Evolutionary conservation across 2,888 invertebrate genomes (phyloP).

Genomic region (Thymelicus acteon): DNA sequence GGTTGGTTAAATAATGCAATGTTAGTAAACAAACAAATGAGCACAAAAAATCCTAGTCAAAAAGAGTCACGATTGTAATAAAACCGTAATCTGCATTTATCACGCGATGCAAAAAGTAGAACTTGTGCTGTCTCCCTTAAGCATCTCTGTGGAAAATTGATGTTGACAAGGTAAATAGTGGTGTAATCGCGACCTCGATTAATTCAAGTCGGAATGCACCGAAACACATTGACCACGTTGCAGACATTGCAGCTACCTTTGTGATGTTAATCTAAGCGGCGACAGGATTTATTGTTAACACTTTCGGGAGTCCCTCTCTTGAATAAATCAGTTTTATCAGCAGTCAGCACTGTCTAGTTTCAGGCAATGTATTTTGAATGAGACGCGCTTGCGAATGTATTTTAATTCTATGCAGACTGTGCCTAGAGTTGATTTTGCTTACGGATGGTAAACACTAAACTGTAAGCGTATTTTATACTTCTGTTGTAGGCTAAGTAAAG

Average conservation of each 20-base stretch:
- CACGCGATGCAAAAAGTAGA: not conserved
- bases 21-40: no score
- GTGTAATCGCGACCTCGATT: conserved; percentile 41
- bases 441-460: no score
- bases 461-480: no score
- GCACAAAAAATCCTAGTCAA: no score
- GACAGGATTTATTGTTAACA: conserved; percentile 26
- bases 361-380: conserved; percentile 12
- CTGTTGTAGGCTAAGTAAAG: no score
- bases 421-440: conserved; percentile 4
- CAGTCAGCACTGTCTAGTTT: conserved; percentile 25
- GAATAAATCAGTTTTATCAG: conserved; percentile 37
- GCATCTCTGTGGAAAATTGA: conserved; percentile 38
- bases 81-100: conserved; percentile 1
- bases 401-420: conserved; percentile 21
- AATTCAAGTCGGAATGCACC: conserved; percentile 39
- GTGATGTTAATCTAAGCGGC: conserved; percentile 30
- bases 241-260: conserved; percentile 28
- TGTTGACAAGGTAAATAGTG: conserved; percentile 43
- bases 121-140: conserved; percentile 8
- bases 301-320: conserved; percentile 11
- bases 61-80: no score
- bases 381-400: conserved; percentile 20
- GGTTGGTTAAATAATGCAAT: no score
- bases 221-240: conserved; percentile 30